Conservation (phyloP, 2,888 invertebrate species). For the Hofmannophila pseudospretella region DNA sequence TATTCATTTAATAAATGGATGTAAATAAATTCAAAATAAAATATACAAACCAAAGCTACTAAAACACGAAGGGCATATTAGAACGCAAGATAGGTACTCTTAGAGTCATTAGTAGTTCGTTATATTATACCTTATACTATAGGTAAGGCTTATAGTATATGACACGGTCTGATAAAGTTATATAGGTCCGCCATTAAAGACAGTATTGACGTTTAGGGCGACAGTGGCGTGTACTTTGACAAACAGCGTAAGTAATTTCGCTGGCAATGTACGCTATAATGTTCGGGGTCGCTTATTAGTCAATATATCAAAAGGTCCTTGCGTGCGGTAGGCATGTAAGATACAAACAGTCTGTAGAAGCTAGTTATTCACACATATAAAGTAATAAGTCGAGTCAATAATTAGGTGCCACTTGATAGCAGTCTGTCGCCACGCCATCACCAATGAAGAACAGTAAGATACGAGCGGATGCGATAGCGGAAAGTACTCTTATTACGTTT, state of each 20-base stretch:
- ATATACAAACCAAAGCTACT: too few species aligned
- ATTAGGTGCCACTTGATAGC: slow-evolving; percentile 38
- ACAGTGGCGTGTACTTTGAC: too few species aligned
- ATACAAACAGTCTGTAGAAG: slow-evolving; percentile 22
- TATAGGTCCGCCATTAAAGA: neutral
- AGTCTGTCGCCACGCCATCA: neutral
- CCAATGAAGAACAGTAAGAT: neutral
- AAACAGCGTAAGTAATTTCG: neutral
- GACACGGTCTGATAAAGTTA: too few species aligned
- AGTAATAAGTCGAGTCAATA: slow-evolving; percentile 30
- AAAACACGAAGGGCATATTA: too few species aligned
- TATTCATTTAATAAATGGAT: too few species aligned
- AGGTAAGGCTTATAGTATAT: too few species aligned
- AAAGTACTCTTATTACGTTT: neutral
- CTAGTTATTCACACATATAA: slow-evolving; percentile 17
- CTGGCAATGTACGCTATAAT: slow-evolving; percentile 16
- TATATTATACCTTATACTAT: too few species aligned
- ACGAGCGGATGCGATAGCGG: neutral
- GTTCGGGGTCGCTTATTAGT: slow-evolving; percentile 40
- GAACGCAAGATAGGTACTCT: too few species aligned
- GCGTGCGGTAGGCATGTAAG: slow-evolving; percentile 27
- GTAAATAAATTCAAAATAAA: too few species aligned
- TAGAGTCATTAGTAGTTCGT: too few species aligned
- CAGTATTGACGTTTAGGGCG: neutral
- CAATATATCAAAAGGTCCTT: slow-evolving; percentile 39